These are phyloP conservation scores for Lordiphosa stackelbergi DNA, from an alignment of 1,140 invertebrate species.

Conservation along the genomic window DNA sequence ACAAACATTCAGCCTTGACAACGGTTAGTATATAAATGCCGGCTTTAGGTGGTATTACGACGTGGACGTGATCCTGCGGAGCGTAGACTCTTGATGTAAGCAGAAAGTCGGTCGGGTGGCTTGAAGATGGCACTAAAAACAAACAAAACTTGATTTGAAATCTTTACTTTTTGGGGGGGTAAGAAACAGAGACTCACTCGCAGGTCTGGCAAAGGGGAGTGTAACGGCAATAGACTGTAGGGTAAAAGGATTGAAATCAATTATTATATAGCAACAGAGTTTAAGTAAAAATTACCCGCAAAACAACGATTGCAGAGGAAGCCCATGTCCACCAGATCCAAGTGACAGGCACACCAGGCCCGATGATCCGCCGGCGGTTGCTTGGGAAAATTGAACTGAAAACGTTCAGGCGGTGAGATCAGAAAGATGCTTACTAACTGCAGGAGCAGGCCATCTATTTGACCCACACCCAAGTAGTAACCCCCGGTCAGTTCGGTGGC, in stretches of 20 bases:
- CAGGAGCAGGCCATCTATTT: not conserved
- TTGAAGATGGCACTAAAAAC: too few species aligned
- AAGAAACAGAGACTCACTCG: slow-evolving; percentile 1
- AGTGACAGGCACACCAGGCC: slow-evolving; percentile 1
- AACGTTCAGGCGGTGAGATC: slow-evolving; percentile 1
- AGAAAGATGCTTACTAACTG: not conserved
- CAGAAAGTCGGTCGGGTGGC: too few species aligned
- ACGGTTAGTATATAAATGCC: too few species aligned
- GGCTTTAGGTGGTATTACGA: too few species aligned
- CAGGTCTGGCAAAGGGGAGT: not conserved
- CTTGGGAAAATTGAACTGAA: slow-evolving; percentile 5
- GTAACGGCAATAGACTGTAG: slow-evolving; percentile 2
- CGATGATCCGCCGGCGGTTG: not conserved
- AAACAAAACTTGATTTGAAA: too few species aligned
- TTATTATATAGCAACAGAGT: too few species aligned
- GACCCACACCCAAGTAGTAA: not conserved
- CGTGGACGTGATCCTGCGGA: too few species aligned
- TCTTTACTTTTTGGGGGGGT: too few species aligned
- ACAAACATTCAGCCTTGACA: too few species aligned
- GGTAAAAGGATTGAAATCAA: too few species aligned
- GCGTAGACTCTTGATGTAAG: too few species aligned
- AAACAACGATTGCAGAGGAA: slow-evolving; percentile 1
- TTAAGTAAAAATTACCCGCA: too few species aligned
- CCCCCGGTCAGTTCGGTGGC: slow-evolving; percentile 6
- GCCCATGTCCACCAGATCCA: not conserved